Evolutionary conservation across 2,113 vertebrate genomes (phyloP).

Genomic region (Felis catus): DNA sequence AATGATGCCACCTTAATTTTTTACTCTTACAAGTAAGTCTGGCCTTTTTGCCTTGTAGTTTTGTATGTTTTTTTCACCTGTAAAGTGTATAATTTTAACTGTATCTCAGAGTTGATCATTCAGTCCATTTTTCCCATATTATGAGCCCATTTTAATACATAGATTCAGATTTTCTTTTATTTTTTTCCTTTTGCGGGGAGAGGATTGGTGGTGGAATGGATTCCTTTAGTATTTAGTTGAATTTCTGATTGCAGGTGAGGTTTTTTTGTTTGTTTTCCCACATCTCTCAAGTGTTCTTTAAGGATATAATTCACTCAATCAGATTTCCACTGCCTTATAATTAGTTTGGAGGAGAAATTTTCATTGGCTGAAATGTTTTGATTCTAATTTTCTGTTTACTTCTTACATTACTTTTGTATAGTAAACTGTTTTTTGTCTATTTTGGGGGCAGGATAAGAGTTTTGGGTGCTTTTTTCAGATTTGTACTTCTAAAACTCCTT

Average conservation of each 20-base stretch:
- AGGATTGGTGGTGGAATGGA: background rate
- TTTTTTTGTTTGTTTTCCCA: background rate
- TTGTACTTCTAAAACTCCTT: background rate
- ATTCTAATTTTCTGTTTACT: background rate
- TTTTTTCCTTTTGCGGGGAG: background rate
- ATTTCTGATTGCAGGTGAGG: background rate
- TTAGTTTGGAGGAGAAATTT: slow-evolving; percentile 8
- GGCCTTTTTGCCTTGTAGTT: background rate
- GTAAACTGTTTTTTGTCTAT: background rate
- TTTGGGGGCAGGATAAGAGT: background rate
- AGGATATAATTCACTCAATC: background rate
- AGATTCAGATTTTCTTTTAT: background rate
- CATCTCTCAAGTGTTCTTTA: background rate
- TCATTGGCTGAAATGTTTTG: background rate
- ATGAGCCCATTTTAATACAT: background rate
- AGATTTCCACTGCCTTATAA: background rate
- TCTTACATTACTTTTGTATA: background rate
- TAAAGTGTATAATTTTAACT: background rate
- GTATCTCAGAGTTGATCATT: background rate
- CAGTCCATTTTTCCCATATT: background rate
- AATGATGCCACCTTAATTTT: background rate
- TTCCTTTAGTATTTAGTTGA: background rate
- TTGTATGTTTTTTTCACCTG: background rate
- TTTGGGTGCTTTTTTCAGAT: background rate
- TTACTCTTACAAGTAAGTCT: background rate